Evolutionary conservation across 2,888 invertebrate species (phyloP), one percentile per base, ranked within the genome.

Genomic region (Drosophila antonietae): DNA sequence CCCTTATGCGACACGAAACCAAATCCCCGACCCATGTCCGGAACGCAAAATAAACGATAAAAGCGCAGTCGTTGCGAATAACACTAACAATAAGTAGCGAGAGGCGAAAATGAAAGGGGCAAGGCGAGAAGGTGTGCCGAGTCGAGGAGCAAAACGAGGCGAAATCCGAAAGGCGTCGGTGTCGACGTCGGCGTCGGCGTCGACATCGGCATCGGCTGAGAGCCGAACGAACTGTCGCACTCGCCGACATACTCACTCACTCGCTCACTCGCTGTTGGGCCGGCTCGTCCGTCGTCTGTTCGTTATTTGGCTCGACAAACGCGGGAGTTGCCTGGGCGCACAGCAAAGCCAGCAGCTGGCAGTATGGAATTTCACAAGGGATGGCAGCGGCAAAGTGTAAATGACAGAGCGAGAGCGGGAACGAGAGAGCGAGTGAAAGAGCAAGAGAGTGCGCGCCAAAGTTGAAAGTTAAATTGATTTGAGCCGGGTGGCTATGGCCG

Each of bases 291-390:
- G 79, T 67, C 66, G 69, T 58, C 70, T 66, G 83, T 73, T 82
- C 83, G 81, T 49, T 80, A 60, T 58, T 47, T 72, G 72, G 89
- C 74, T 86, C 81, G 89, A 88, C 92, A 90, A 90, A 90, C 85
- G 91, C 91, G 91, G 91, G 91, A 90, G 83, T 83, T 74, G 77
- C 81, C 83, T 85, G 90, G 91, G 91, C 82, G 83, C 82, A 35
- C 91, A 91, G 91, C 78, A 80, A 73, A 9, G 8, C 15, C 35
- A 46, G 31, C 65, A 76, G 78, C 51, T 28, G 44, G 35, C 28
- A 41, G 53, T 76, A 55, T 61, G 41, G 55, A 65, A 83, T 58
- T 74, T 64, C 39, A 84, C 60, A 62, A 78, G 77, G 73, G 81
- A 64, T 78, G 78, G 18, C 49, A 0, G 41, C 20, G 18, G n/a